Base-by-base conservation (phyloP, 2,888 invertebrate genomes). In the Eupithecia abbreviata region DNA sequence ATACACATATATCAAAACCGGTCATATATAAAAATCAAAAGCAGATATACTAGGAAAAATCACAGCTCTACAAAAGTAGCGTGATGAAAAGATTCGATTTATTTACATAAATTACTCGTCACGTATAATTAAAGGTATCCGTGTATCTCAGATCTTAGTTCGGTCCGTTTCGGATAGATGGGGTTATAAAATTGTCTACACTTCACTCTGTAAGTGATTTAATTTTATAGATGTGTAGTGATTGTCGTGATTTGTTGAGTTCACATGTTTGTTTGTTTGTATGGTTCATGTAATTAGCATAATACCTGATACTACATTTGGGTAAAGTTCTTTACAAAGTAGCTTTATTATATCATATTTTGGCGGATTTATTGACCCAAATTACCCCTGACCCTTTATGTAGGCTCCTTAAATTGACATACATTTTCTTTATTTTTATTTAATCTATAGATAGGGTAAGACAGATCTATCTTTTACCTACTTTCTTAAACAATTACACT, bases 121-220 rank as follows among this genome's bases (percentile, higher is more conserved):
- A 72, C 67, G 13, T 43, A n/a, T 73, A 74, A 74, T 73, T 66
- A 71, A 76, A 70, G 51, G 62, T 13, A 69, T 51, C 49, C 47
- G 47, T 69, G 45, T 73, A 74, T 74, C 73, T 74, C 18, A 73
- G 55, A 73, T 73, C 67, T 73, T 73, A 47, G 47, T 69, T 47
- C 9, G 47, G 45, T 18, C 18, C 69, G 18, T 49, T 69, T 45
- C n/a, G 45, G 70, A 72, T 69, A 75, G 72, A 77, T 72, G 51
- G 69, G 74, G 65, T 72, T 75, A 70, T 75, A 75, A 77, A 75
- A 70, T 77, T 72, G 77, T 75, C 72, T 74, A 43, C 77, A 69
- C 68, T 66, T 76, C 55, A 66, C 30, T 12, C 10, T 55, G 55
- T 30, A 69, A 74, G 74, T 74, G 58, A 77, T 77, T 77, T 71